Conservation (phyloP, 2,797 vertebrate species). For the Pseudomugil gertrudae region DNA sequence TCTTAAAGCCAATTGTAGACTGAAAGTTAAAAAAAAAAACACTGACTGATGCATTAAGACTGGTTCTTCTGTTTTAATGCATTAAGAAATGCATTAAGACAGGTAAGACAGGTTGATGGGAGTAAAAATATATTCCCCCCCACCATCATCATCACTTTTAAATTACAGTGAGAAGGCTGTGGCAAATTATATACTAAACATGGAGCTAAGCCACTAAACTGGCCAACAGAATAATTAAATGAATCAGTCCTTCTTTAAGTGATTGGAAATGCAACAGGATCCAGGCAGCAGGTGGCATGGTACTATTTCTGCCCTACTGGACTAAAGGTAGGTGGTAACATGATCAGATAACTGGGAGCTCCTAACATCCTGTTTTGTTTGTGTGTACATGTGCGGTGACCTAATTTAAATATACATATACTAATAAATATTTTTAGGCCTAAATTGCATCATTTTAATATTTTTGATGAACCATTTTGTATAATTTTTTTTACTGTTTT, state of each 20-base stretch:
- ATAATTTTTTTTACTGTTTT: background rate
- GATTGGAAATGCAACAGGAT: constrained; percentile 86
- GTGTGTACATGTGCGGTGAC: constrained; percentile 26
- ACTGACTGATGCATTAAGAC: background rate
- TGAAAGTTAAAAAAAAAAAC: background rate
- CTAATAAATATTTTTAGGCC: constrained; percentile 32
- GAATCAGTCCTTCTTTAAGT: constrained; percentile 82
- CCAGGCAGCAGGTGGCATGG: constrained; percentile 82
- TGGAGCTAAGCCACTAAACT: constrained; percentile 75
- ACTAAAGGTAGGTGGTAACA: constrained; percentile 83
- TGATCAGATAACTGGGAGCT: constrained; percentile 81
- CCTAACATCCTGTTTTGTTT: constrained; percentile 70
- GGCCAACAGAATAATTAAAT: constrained; percentile 83
- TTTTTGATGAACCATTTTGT: background rate
- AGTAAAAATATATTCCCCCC: too few species aligned
- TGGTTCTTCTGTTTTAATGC: too few species aligned
- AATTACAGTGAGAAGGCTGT: constrained; percentile 25
- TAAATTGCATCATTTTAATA: background rate
- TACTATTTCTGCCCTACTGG: constrained; percentile 74
- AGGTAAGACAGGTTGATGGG: too few species aligned
- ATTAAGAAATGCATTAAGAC: too few species aligned
- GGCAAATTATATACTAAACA: constrained; percentile 56
- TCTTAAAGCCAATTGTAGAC: background rate
- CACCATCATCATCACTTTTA: constrained; percentile 22
- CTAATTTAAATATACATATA: constrained; percentile 36